Evolutionary conservation across 64 coral and sea anemone species (phyloP).

Genomic region (Exaiptasia diaphana): DNA sequence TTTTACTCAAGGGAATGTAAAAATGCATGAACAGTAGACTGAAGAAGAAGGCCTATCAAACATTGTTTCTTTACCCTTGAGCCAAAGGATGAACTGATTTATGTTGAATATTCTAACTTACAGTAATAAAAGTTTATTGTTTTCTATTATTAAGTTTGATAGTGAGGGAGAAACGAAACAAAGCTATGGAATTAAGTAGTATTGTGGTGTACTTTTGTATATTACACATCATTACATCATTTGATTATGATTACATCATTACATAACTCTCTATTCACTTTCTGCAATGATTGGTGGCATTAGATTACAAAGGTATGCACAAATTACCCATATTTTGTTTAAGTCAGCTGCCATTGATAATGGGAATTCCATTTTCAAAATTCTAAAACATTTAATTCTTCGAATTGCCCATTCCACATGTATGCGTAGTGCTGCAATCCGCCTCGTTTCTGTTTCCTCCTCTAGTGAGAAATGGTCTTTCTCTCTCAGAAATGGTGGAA

Average conservation of each 20-base stretch:
- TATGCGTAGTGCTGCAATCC: slow-evolving; percentile 37
- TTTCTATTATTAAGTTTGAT: too few relatives aligned
- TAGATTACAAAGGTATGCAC: slow-evolving; percentile 25
- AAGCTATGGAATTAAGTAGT: too few relatives aligned
- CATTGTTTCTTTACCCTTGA: too few relatives aligned
- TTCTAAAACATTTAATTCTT: slow-evolving; percentile 63
- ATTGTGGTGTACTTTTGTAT: not conserved
- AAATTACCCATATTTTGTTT: slow-evolving; percentile 52
- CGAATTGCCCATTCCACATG: slow-evolving; percentile 24
- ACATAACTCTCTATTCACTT: slow-evolving; percentile 1
- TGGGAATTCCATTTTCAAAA: slow-evolving; percentile 31
- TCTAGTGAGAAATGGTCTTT: slow-evolving; percentile 19
- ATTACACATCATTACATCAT: too few relatives aligned
- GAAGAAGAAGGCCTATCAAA: too few relatives aligned
- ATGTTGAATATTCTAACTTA: too few relatives aligned
- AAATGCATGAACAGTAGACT: too few relatives aligned
- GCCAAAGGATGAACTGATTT: too few relatives aligned
- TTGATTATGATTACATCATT: too few relatives aligned
- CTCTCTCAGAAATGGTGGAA: not conserved
- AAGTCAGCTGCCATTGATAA: slow-evolving; percentile 39
- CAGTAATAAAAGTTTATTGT: too few relatives aligned
- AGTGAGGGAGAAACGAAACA: too few relatives aligned
- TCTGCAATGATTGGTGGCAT: not conserved
- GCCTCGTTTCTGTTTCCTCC: slow-evolving; percentile 43
- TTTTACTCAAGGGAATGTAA: too few relatives aligned